Evolutionary conservation across 37 sponge, comb jelly and placozoan species (phyloP).

Genomic region (Sycon ciliatum): DNA sequence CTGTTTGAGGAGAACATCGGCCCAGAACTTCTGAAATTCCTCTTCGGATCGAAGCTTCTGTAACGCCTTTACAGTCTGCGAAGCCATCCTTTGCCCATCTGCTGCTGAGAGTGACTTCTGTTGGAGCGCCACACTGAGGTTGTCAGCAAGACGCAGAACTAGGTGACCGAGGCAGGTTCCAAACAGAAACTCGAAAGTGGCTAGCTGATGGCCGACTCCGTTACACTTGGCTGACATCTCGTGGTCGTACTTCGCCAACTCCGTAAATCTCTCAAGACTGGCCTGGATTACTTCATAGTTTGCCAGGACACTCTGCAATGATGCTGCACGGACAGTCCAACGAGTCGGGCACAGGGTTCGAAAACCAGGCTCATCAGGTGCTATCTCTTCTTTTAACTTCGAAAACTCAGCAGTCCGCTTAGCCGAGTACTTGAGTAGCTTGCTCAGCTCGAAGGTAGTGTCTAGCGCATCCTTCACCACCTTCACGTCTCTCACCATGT

Average conservation of each 20-base stretch:
- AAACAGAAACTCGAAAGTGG: constrained; percentile 15
- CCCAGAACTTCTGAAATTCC: constrained; percentile 14
- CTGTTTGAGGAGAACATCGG: neutral
- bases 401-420: constrained; percentile 26
- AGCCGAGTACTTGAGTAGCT: constrained; percentile 34
- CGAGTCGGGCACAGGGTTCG: constrained; percentile 5
- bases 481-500: constrained; percentile 19
- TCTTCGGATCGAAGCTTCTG: neutral
- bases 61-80: neutral
- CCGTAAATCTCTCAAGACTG: constrained; percentile 2
- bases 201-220: constrained; percentile 10
- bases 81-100: constrained; percentile 16
- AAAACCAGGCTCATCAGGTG: constrained; percentile 25
- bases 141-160: constrained; percentile 9
- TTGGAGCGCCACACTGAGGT: constrained; percentile 12
- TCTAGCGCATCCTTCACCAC: constrained; percentile 37
- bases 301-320: neutral
- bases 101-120: neutral
- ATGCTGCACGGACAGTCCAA: constrained; percentile 13
- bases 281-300: neutral
- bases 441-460: constrained; percentile 27
- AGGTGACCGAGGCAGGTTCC: neutral
- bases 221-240: neutral
- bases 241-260: constrained; percentile 10
- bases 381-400: constrained; percentile 27